Percentiles rank a stretch among this genome's conserved stretches.
phyloP scores from a whole-genome alignment of 2,888 invertebrate genomes.

The Aphodius sticticus region DNA sequence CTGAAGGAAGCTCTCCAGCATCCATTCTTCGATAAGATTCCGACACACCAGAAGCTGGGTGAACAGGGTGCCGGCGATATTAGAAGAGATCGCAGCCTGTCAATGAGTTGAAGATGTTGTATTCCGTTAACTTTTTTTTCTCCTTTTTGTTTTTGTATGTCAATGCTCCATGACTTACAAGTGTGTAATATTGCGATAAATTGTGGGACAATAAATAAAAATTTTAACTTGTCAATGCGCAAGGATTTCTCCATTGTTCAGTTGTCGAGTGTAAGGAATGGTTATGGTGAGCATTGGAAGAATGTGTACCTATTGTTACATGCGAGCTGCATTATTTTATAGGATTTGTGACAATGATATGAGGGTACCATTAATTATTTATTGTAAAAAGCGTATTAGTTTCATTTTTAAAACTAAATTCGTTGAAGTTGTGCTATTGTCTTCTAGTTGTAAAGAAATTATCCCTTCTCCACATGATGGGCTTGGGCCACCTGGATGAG shows the following conservation, averaged over 20 bases:
- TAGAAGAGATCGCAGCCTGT: conserved; percentile 73
- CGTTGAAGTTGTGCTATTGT: not conserved
- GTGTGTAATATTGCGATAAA: conserved; percentile 12
- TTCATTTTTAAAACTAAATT: not conserved
- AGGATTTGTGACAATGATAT: not conserved
- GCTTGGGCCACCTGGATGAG: not conserved
- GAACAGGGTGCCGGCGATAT: conserved; percentile 63
- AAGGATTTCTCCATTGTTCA: too few species aligned
- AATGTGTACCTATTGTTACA: not conserved
- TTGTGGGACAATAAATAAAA: conserved; percentile 32
- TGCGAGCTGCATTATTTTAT: not conserved
- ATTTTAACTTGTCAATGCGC: not conserved
- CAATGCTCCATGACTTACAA: not conserved
- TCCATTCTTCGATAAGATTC: conserved; percentile 91
- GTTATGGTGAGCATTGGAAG: too few species aligned
- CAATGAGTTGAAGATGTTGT: conserved; percentile 70
- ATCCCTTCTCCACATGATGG: not conserved
- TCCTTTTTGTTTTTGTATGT: conserved; percentile 23
- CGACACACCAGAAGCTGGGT: conserved; percentile 78
- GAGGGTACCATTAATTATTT: not conserved
- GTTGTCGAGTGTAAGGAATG: too few species aligned
- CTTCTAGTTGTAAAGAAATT: not conserved
- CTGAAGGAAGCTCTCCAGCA: conserved; percentile 89
- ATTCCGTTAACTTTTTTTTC: conserved; percentile 15
- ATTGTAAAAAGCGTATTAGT: not conserved